A percentile compares a stretch with the other conserved stretches of the same genome.
Evolutionary conservation across 2,888 invertebrate genomes (phyloP).

Genomic region (Trachelus stipa): DNA sequence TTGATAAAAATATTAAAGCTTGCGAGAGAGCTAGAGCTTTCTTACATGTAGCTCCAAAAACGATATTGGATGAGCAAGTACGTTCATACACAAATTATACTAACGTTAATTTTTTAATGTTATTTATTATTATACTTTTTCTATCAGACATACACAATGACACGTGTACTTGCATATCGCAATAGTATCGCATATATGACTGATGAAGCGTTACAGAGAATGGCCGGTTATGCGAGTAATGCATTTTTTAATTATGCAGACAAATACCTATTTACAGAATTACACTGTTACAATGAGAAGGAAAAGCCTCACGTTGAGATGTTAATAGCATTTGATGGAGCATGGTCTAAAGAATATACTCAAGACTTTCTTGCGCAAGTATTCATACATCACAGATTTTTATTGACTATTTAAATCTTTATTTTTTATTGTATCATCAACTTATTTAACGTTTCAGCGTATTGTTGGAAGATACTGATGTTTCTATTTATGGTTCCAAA

Average conservation of each 20-base stretch:
- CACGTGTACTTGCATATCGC: constrained; percentile 50
- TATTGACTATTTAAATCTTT: background rate
- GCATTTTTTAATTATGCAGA: constrained; percentile 46
- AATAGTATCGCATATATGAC: constrained; percentile 48
- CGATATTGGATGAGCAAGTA: constrained; percentile 56
- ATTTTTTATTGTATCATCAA: constrained; percentile 1
- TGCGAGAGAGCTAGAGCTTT: constrained; percentile 70
- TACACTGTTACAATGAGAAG: constrained; percentile 36
- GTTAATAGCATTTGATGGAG: constrained; percentile 50
- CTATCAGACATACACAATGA: constrained; percentile 45
- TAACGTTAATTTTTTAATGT: background rate
- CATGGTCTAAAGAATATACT: constrained; percentile 44
- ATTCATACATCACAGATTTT: background rate
- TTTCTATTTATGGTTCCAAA: constrained; percentile 72
- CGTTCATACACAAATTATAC: background rate
- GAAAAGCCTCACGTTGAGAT: constrained; percentile 41
- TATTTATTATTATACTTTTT: constrained; percentile 9
- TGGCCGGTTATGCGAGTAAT: constrained; percentile 42
- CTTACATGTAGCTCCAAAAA: constrained; percentile 56
- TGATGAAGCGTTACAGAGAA: constrained; percentile 40
- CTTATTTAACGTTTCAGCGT: constrained; percentile 64
- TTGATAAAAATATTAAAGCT: constrained; percentile 70
- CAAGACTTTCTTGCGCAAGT: constrained; percentile 45
- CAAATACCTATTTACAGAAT: constrained; percentile 42
- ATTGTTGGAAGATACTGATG: constrained; percentile 71